Evolutionary conservation across 1,140 invertebrate species (phyloP).

Genomic region (Mizuhopecten yessoensis): DNA sequence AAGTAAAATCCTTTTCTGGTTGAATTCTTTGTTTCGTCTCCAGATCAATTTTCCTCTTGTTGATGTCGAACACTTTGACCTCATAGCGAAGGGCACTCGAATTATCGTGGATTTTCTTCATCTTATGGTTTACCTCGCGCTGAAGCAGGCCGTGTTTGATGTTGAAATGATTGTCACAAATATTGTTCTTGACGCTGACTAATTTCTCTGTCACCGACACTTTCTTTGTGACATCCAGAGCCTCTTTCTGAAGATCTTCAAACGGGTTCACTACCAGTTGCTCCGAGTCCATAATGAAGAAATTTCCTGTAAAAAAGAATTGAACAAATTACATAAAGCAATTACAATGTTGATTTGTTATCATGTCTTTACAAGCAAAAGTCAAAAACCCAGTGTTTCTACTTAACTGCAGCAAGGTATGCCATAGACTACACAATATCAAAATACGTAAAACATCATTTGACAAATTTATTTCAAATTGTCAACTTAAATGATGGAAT

Average conservation of each 20-base stretch:
- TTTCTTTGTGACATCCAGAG: slow-evolving; percentile 68
- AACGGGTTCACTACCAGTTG: slow-evolving; percentile 76
- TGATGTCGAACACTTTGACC: slow-evolving; percentile 77
- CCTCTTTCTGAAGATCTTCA: slow-evolving; percentile 74
- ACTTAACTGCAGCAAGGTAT: too few species aligned
- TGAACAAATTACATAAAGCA: too few species aligned
- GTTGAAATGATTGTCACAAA: slow-evolving; percentile 77
- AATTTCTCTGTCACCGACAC: slow-evolving; percentile 73
- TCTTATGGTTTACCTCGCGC: slow-evolving; percentile 64
- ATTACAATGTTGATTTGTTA: too few species aligned
- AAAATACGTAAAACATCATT: too few species aligned
- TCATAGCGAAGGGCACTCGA: slow-evolving; percentile 76
- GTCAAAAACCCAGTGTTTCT: too few species aligned
- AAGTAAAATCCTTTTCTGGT: slow-evolving; percentile 75
- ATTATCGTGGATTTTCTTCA: slow-evolving; percentile 74
- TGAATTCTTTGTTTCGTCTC: slow-evolving; percentile 73
- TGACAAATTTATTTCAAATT: too few species aligned
- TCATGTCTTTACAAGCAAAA: too few species aligned
- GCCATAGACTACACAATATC: too few species aligned
- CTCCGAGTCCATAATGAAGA: slow-evolving; percentile 81
- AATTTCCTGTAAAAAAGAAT: slow-evolving; percentile 75
- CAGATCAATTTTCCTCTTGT: slow-evolving; percentile 75
- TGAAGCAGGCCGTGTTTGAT: slow-evolving; percentile 69
- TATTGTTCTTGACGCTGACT: slow-evolving; percentile 78
- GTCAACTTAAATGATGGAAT: too few species aligned